Evolutionary conservation across 2,797 vertebrate species (phyloP).

Genomic region (Decapterus maruadsi): DNA sequence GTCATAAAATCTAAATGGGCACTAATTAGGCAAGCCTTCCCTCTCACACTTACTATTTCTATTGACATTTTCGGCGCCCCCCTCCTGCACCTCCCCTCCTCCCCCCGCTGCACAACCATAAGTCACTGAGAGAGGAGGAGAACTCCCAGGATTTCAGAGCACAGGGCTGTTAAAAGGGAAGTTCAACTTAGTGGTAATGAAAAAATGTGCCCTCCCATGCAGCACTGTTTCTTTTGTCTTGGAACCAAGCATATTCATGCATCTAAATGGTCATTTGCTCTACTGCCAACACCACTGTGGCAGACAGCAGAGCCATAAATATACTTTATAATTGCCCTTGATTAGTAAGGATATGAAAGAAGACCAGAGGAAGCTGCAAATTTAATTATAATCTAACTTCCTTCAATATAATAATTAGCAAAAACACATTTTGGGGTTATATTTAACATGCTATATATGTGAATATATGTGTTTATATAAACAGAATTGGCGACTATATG

Average conservation of each 20-base stretch:
- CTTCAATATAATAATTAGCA: conserved; percentile 5
- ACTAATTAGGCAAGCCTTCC: conserved; percentile 99
- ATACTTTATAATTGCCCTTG: conserved; percentile 50
- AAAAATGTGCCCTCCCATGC: conserved; percentile 96
- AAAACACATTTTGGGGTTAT: conserved; percentile 22
- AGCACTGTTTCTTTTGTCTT: conserved; percentile 91
- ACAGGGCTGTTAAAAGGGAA: conserved; percentile 97
- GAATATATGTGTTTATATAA: conserved; percentile 21
- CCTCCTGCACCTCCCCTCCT: conserved; percentile 63
- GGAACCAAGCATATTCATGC: conserved; percentile 77
- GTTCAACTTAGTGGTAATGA: conserved; percentile 98
- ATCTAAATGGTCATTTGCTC: conserved; percentile 78
- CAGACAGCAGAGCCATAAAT: conserved; percentile 54
- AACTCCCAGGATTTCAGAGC: conserved; percentile 93
- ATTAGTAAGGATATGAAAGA: conserved; percentile 40
- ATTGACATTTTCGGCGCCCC: conserved; percentile 99
- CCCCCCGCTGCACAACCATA: conserved; percentile 93
- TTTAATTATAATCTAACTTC: conserved; percentile 37
- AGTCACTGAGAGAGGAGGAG: conserved; percentile 93
- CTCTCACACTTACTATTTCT: conserved; percentile 99
- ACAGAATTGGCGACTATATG: conserved; percentile 29
- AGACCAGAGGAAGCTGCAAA: not conserved
- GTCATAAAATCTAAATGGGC: conserved; percentile 99
- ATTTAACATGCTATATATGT: conserved; percentile 8
- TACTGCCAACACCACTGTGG: conserved; percentile 43